Conservation (phyloP, 2,797 vertebrate genomes). For the Sandelia bainsii region DNA sequence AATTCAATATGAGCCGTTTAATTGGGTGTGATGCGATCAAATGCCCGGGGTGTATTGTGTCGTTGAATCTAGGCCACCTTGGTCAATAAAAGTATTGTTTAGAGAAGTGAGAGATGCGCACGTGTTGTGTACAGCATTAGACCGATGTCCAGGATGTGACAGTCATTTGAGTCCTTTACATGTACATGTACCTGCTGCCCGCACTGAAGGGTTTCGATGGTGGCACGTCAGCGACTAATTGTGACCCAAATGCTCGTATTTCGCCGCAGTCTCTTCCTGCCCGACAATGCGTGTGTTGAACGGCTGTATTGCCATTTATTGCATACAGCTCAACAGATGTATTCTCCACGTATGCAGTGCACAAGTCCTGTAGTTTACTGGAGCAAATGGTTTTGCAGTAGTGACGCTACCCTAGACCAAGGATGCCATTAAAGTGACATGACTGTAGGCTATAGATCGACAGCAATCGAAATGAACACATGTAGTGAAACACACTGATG, state of each 20-base stretch:
- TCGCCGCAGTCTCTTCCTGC: not conserved
- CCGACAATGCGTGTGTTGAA: not conserved
- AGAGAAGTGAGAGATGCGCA: constrained; percentile 54
- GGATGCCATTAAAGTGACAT: not conserved
- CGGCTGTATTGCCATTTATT: not conserved
- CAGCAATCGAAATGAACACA: not conserved
- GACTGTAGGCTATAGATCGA: not conserved
- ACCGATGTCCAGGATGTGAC: constrained; percentile 26
- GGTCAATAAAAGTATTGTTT: constrained; percentile 66
- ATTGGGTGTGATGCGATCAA: constrained; percentile 77
- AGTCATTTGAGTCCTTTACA: constrained; percentile 38
- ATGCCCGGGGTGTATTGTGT: constrained; percentile 64
- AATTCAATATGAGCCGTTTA: constrained; percentile 75
- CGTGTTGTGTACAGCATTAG: constrained; percentile 21
- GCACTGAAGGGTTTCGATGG: not conserved
- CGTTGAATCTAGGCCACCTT: constrained; percentile 65
- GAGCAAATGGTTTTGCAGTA: constrained; percentile 7
- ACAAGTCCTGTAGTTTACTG: not conserved
- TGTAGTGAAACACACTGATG: not conserved
- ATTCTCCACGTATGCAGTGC: constrained; percentile 6
- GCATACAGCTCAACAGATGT: not conserved
- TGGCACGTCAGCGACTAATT: constrained; percentile 18
- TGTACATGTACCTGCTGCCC: not conserved
- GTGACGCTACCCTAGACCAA: constrained; percentile 1
- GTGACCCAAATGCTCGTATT: constrained; percentile 1